Base-by-base conservation (phyloP, 2,113 vertebrate species). In the Rhombomys opimus region DNA sequence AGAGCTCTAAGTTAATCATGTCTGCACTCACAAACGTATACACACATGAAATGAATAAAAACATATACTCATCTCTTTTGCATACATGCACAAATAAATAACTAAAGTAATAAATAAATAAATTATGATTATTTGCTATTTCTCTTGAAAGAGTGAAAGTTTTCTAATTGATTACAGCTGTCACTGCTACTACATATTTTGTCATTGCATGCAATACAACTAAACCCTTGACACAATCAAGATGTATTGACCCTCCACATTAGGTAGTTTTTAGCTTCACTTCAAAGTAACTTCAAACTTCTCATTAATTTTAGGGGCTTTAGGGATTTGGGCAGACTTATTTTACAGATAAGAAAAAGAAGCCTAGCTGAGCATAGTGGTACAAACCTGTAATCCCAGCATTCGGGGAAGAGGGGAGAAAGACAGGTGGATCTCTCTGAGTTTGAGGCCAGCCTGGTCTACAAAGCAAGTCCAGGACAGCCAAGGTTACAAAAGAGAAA, bases 271-370 rank as follows among this genome's bases (percentile, higher is more conserved):
- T 27, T 11, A 32, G 4, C 50, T 89, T 63, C 15, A 67, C 88
- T 96, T 87, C 20, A 61, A 27, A 38, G 50, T 73, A 2, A 41
- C 10, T 35, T 68, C 46, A 87, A 78, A 50, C 46, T 8, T 78
- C 7, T 89, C 5, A 77, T 27, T 7, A 92, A 93, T 87, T 3
- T 87, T 77, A 38, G 17, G 3, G 14, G 46, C 10, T n/a, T 87
- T 87, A 18, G 15, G 84, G 18, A 63, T 52, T 50, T n/a, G 17
- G 78, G 10, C 7, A 94, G 52, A 78, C 59, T 93, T 91, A 85
- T 63, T 94, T 94, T 85, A 90, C 3, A 68, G 4, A 87, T 85
- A 52, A 80, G 23, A 75, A 72, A 87, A 95, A 22, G 41, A 46
- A 46, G 41, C 41, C 41, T 46, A 46, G 41, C 41, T 46, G 41